Percentiles rank a stretch among this genome's conserved stretches.
Conservation (phyloP, 2,113 vertebrate genomes). For the Verasper variegatus region DNA sequence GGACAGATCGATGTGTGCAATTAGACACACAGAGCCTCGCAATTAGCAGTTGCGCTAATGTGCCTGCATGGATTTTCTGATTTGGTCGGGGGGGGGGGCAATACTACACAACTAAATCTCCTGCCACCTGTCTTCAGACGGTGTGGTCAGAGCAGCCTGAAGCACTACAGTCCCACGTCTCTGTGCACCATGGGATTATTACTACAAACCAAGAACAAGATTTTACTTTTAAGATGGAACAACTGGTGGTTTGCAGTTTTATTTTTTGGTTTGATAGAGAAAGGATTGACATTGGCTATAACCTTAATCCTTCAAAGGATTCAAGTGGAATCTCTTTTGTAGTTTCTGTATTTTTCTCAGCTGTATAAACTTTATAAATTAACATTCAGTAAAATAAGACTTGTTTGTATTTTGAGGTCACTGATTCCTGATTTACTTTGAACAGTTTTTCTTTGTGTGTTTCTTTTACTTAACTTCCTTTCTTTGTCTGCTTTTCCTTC, state of each 20-base stretch:
- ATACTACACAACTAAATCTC: constrained; percentile 72
- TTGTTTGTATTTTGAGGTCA: too few species aligned
- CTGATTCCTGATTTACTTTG: too few species aligned
- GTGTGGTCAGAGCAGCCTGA: constrained; percentile 2
- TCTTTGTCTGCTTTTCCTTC: too few species aligned
- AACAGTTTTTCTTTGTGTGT: not conserved
- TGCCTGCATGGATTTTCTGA: constrained; percentile 78
- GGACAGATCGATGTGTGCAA: constrained; percentile 78
- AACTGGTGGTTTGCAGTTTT: too few species aligned
- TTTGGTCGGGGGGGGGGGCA: constrained; percentile 63
- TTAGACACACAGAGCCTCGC: constrained; percentile 74
- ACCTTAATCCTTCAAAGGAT: not conserved
- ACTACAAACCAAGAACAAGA: not conserved
- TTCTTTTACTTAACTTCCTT: too few species aligned
- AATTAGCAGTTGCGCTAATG: constrained; percentile 80
- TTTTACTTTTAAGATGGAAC: not conserved
- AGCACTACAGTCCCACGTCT: not conserved
- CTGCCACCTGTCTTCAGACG: constrained; percentile 70
- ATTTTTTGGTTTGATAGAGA: not conserved
- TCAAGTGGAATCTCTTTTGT: not conserved
- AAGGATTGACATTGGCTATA: not conserved
- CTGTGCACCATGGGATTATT: not conserved
- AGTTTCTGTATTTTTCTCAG: not conserved
- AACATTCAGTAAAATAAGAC: not conserved
- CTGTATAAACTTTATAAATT: not conserved